Evolutionary conservation across 2,888 invertebrate species (phyloP).

Genomic region (Athrips mouffetella): DNA sequence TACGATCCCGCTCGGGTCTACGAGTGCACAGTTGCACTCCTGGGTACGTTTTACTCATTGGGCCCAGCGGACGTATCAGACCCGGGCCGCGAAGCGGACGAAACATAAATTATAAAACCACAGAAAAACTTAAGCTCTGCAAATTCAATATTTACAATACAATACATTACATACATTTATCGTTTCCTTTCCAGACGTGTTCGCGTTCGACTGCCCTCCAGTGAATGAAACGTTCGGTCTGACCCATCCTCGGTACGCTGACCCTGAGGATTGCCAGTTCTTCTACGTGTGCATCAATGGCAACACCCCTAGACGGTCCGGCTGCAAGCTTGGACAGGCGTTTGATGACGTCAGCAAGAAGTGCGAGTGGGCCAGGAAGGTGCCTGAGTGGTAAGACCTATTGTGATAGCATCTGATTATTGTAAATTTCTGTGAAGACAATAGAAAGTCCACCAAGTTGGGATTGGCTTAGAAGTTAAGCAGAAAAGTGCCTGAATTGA

Average conservation of each 20-base stretch:
- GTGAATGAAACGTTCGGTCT: slow-evolving; percentile 84
- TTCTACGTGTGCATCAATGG: slow-evolving; percentile 96
- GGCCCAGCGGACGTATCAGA: no score
- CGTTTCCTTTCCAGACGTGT: slow-evolving; percentile 80
- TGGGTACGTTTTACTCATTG: no score
- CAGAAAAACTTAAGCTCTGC: no score
- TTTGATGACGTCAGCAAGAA: slow-evolving; percentile 88
- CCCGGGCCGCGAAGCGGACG: no score
- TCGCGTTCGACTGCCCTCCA: slow-evolving; percentile 89
- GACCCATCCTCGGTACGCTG: slow-evolving; percentile 91
- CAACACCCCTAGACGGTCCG: slow-evolving; percentile 88
- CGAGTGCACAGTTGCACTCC: no score
- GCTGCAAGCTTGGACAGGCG: slow-evolving; percentile 92
- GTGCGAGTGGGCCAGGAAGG: slow-evolving; percentile 92
- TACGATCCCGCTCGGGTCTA: no score
- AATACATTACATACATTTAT: not conserved
- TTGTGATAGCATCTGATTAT: not conserved
- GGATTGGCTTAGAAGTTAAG: no score
- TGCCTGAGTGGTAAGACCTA: slow-evolving; percentile 90
- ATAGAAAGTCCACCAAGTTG: no score
- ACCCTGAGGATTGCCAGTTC: slow-evolving; percentile 93
- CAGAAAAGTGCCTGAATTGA: no score
- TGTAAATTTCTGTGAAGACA: no score
- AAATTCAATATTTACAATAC: not conserved
- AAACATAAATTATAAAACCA: no score